Evolutionary conservation across 2,797 vertebrate genomes (phyloP).

Genomic region (Takifugu rubripes): DNA sequence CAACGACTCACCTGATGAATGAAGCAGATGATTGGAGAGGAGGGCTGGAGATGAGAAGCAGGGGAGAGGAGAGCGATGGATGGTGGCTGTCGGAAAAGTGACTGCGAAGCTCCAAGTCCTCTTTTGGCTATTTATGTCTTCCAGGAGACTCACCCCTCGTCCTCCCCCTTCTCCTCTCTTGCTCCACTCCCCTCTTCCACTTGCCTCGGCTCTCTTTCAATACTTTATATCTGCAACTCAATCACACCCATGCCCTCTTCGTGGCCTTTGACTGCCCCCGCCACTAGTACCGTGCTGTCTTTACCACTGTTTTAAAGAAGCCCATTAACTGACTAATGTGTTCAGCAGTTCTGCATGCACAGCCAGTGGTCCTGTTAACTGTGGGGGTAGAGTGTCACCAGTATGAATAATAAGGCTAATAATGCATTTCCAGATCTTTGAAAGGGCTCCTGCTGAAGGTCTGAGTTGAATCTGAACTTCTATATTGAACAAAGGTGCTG

Average conservation of each 20-base stretch:
- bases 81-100: conserved; percentile 80
- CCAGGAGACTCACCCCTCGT: conserved; percentile 70
- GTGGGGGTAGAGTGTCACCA: conserved; percentile 31
- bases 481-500: conserved; percentile 20
- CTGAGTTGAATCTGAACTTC: conserved; percentile 15
- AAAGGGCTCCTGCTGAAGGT: conserved; percentile 16
- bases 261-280: conserved; percentile 55
- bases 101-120: conserved; percentile 77
- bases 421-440: conserved; percentile 27
- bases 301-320: conserved; percentile 31
- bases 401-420: conserved; percentile 34
- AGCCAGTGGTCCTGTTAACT: conserved; percentile 42
- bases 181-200: conserved; percentile 35
- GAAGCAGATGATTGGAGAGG: conserved; percentile 58
- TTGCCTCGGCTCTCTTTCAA: conserved; percentile 28
- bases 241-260: conserved; percentile 48
- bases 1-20: conserved; percentile 79
- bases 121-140: conserved; percentile 86
- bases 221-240: conserved; percentile 30
- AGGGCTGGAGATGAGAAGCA: conserved; percentile 59
- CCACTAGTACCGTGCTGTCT: conserved; percentile 20
- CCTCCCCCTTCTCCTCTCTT: conserved; percentile 34
- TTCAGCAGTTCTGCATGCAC: conserved; percentile 50
- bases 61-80: conserved; percentile 68
- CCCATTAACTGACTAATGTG: conserved; percentile 55